Base-by-base conservation (phyloP, 2,888 invertebrate genomes). In the Pheosia gnoma region DNA sequence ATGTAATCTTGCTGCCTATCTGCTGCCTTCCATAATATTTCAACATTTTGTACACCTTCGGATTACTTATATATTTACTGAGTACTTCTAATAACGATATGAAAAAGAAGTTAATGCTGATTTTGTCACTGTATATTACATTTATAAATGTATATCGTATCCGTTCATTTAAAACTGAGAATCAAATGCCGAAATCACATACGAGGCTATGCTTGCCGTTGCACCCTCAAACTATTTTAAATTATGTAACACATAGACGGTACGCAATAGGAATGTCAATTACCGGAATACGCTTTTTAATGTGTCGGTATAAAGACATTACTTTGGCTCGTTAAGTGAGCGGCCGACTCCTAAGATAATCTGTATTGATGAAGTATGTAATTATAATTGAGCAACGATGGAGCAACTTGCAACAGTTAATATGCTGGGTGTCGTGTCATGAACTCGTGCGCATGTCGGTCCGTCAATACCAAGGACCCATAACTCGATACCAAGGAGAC, bases 321-420 rank as follows among this genome's bases (percentile, higher is more conserved):
- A 54, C 53, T 38, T 10, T 11, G 10, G 11, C 9, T 51, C 25
- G 10, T 54, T 25, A 25, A n/a, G 54, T 13, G 13, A 41, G 13
- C 11, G 39, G 5, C n/a, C 11, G 41, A 56, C 56, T 41, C 41
- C 9, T 25, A 8, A 39, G 8, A 13, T 56, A 13, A 41, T 9
- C 13, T 56, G 4, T 41, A 41, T 8, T 54, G 13, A 8, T 36
- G 7, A 53, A 51, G 63, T 68, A 66, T 39, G 54, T 77, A 72
- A 77, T 73, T 74, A 76, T 62, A 67, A 65, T 69, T 68, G 67
- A 67, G 68, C 66, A 68, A 73, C 59, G 61, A 25, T 25, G n/a
- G n/a, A 9, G 45, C 5, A 8, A 64, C 73, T 78, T 80, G 74
- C 74, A 65, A 72, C 68, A 74, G 63, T 68, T 71, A 68, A 74